Percentiles rank a stretch among this genome's conserved stretches.
Evolutionary conservation across 2,888 invertebrate species (phyloP).

Genomic region (Tenodera sinensis): DNA sequence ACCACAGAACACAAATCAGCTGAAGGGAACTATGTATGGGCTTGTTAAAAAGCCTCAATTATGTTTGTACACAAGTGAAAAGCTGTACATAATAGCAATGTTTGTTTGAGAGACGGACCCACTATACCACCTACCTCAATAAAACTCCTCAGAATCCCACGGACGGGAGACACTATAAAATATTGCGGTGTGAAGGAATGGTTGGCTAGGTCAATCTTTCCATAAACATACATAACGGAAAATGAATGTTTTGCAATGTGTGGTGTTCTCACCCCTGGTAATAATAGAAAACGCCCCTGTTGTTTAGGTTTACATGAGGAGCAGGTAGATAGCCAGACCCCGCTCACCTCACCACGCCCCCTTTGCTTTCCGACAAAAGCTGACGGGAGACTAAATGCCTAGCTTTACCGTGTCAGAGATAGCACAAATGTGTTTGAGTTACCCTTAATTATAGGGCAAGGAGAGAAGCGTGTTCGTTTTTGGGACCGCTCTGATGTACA

Average conservation of each 20-base stretch:
- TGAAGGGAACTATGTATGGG: too few species aligned
- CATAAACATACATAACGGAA: background rate
- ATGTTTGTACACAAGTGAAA: too few species aligned
- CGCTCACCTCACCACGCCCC: background rate
- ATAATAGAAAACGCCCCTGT: background rate
- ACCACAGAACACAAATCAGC: too few species aligned
- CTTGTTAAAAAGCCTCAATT: too few species aligned
- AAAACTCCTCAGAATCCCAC: too few species aligned
- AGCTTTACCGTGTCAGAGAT: conserved; percentile 28
- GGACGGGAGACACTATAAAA: too few species aligned
- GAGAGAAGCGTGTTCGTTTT: background rate
- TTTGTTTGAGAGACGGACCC: too few species aligned
- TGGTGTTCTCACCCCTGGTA: background rate
- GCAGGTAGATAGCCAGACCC: background rate
- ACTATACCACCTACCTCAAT: too few species aligned
- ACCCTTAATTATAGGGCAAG: conserved; percentile 31
- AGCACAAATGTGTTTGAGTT: conserved; percentile 33
- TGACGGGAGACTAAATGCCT: conserved; percentile 21
- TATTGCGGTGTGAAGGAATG: background rate
- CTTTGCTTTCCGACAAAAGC: conserved; percentile 11
- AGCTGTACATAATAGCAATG: too few species aligned
- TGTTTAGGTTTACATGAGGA: background rate
- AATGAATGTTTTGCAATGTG: background rate
- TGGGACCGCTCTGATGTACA: background rate
- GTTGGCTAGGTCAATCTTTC: background rate